Conservation (phyloP, 2,888 invertebrate genomes). For the Melolontha melolontha region DNA sequence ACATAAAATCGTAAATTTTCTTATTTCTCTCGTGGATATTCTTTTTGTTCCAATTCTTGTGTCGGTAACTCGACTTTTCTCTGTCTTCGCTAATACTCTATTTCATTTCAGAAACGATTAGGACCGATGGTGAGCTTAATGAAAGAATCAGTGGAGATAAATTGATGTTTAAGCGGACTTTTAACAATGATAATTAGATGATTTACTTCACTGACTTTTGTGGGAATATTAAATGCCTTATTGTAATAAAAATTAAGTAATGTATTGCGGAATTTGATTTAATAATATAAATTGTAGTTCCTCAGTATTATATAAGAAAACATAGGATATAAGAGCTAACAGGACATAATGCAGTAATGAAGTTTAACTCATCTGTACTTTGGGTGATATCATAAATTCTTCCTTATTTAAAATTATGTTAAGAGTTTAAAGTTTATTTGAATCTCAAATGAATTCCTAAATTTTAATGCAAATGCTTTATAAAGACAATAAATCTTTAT, state of each 20-base stretch:
- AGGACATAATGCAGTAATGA: no score
- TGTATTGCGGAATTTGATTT: background rate
- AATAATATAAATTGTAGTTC: background rate
- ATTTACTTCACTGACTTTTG: constrained; percentile 10
- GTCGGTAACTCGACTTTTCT: constrained; percentile 29
- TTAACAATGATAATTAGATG: constrained; percentile 27
- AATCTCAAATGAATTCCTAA: no score
- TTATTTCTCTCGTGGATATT: constrained; percentile 33
- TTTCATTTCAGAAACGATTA: constrained; percentile 35
- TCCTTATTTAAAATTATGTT: no score
- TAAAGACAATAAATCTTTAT: no score
- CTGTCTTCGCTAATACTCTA: constrained; percentile 30
- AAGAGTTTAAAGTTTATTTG: no score
- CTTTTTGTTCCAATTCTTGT: constrained; percentile 24
- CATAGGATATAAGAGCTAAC: no score
- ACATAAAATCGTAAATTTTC: constrained; percentile 41
- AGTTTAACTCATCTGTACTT: no score
- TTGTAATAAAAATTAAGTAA: background rate
- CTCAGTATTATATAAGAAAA: no score
- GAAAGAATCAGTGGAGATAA: constrained; percentile 33
- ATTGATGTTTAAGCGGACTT: constrained; percentile 27
- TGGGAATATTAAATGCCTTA: background rate
- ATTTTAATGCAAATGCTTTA: no score
- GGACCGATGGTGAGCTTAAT: constrained; percentile 19
- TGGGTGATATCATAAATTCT: no score